Base-by-base conservation (phyloP, 2,888 invertebrate species). In the Polia nebulosa region DNA sequence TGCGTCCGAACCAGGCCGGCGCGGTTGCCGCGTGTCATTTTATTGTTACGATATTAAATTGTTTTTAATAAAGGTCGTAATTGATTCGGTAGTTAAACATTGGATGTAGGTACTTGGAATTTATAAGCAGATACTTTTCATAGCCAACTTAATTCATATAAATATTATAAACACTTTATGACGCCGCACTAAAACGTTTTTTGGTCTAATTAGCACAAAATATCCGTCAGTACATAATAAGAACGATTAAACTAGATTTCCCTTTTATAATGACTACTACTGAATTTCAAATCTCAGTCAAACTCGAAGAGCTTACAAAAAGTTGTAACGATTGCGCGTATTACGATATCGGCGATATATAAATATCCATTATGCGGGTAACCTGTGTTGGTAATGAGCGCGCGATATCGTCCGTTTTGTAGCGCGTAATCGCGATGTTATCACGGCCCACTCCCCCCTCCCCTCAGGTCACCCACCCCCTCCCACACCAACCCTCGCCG, bases 331-430 rank as follows among this genome's bases (percentile, higher is more conserved):
- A 61, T 44, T 32, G 32, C 34, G 59, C 47, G 45, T 73, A 60
- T 65, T 61, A 72, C 76, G 34, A 63, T 67, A 70, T 70, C 36
- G 65, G 44, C 60, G 73, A 72, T 72, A 49, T 73, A 70, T 88
- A 88, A 90, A 90, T 88, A 89, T 88, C 87, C 88, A 90, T 92
- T 90, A 91, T 87, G 90, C 90, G 85, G 89, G 87, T 89, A 88
- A 90, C 87, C 87, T 88, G 85, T 85, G 87, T 84, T 81, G 81
- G 89, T 93, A 93, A 93, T 93, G 91, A 93, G 91, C 82, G 83
- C 87, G 87, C 91, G 91, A 88, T 93, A 93, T 92, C 90, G 87
- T 85, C 86, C 94, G 94, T 94, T 95, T 95, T 95, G 95, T 95
- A 93, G 90, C 92, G 90, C 85, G 90, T 95, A 94, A 95, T 95